A percentile compares a stretch with the other conserved stretches of the same genome.
phyloP scores from a whole-genome alignment of 2,888 invertebrate species.

The Cheilosia vulpina region DNA sequence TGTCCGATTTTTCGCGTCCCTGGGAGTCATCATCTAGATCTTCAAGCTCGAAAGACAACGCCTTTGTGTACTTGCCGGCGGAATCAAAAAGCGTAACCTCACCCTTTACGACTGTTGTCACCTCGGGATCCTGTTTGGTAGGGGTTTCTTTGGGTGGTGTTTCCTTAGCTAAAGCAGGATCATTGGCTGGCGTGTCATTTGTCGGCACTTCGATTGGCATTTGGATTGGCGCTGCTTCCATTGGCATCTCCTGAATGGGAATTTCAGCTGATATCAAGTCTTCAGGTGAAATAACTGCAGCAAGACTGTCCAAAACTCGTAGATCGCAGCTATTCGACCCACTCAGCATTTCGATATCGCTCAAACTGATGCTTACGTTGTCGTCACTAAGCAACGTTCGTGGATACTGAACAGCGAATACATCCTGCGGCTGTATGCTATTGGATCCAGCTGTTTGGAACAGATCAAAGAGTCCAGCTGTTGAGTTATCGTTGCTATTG shows the following conservation, averaged over 20 bases:
- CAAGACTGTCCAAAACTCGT: slow-evolving; percentile 50
- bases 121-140: slow-evolving; percentile 30
- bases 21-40: slow-evolving; percentile 56
- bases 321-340: slow-evolving; percentile 60
- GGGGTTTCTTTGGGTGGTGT: slow-evolving; percentile 5
- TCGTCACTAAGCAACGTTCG: slow-evolving; percentile 54
- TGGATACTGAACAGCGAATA: slow-evolving; percentile 65
- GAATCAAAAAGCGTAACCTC: slow-evolving; percentile 51
- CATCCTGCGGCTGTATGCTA: slow-evolving; percentile 43
- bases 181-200: slow-evolving; percentile 3
- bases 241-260: neutral
- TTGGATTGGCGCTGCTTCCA: neutral
- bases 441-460: slow-evolving; percentile 49
- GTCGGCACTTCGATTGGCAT: neutral
- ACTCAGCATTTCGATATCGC: slow-evolving; percentile 65
- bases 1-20: slow-evolving; percentile 7
- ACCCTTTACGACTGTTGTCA: slow-evolving; percentile 27
- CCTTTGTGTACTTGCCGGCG: slow-evolving; percentile 19
- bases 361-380: slow-evolving; percentile 54
- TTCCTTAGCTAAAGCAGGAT: neutral
- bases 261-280: slow-evolving; percentile 14
- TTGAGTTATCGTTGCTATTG: slow-evolving; percentile 59
- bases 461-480: slow-evolving; percentile 53
- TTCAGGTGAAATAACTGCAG: slow-evolving; percentile 48
- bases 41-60: slow-evolving; percentile 35